Conservation (phyloP, 2,113 vertebrate genomes). For the Ageneiosus marmoratus region DNA sequence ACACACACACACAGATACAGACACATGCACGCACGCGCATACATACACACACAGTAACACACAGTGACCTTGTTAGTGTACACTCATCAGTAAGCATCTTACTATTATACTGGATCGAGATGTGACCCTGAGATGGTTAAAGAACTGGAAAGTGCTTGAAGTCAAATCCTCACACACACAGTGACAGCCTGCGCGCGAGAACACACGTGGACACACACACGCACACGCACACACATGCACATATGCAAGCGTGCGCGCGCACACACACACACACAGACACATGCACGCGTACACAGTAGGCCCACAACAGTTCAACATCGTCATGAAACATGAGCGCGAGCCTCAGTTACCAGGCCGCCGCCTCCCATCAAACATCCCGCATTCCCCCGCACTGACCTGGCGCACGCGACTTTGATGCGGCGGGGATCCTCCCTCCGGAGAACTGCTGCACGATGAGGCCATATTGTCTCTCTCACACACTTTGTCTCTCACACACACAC, state of each 20-base stretch:
- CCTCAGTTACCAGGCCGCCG: constrained; percentile 62
- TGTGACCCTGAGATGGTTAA: too few species aligned
- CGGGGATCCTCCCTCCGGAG: constrained; percentile 69
- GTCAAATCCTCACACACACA: not conserved
- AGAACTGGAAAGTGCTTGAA: not conserved
- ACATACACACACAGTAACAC: not conserved
- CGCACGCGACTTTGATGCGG: constrained; percentile 73
- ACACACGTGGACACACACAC: constrained; percentile 4
- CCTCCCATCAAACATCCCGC: constrained; percentile 53
- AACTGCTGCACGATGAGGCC: constrained; percentile 71
- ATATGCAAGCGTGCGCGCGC: not conserved
- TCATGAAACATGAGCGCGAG: not conserved
- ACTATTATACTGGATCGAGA: not conserved
- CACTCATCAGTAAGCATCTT: constrained; percentile 9
- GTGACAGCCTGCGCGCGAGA: not conserved
- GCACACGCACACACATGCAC: not conserved
- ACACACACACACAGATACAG: not conserved
- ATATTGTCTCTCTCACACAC: constrained; percentile 59
- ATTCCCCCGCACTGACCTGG: constrained; percentile 67
- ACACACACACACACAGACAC: not conserved
- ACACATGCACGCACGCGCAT: too few species aligned
- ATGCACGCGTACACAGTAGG: not conserved
- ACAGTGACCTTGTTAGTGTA: constrained; percentile 9
- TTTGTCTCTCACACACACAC: not conserved
- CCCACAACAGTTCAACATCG: too few species aligned